A percentile compares a stretch with the other conserved stretches of the same genome.
Evolutionary conservation across 2,797 vertebrate species (phyloP).

Genomic region (Sebastes aleutianus): DNA sequence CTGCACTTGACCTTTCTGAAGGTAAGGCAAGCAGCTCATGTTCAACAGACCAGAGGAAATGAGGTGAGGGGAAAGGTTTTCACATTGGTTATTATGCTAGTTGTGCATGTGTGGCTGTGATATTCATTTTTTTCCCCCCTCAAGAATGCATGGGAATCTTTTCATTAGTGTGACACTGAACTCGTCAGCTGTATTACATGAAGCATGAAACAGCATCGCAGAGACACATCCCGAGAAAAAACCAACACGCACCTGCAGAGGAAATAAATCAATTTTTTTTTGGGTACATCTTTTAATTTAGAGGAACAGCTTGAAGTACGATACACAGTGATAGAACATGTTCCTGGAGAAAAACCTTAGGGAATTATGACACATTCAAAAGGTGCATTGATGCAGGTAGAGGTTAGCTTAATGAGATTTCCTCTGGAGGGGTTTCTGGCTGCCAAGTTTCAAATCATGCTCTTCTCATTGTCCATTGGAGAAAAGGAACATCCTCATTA

Average conservation of each 20-base stretch:
- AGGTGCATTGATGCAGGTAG: constrained; percentile 64
- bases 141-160: constrained; percentile 39
- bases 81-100: constrained; percentile 1
- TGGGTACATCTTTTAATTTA: constrained; percentile 46
- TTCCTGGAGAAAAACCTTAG: constrained; percentile 37
- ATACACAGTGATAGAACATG: constrained; percentile 31
- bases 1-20: constrained; percentile 81
- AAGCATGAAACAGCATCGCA: constrained; percentile 41
- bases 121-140: neutral
- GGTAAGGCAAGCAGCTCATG: constrained; percentile 71
- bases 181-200: constrained; percentile 47
- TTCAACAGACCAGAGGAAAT: constrained; percentile 73
- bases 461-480: constrained; percentile 59
- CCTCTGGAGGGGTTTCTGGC: constrained; percentile 63
- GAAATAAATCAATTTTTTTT: constrained; percentile 30
- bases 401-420: constrained; percentile 79
- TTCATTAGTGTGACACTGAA: constrained; percentile 60
- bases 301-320: constrained; percentile 47
- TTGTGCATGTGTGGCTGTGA: constrained; percentile 6
- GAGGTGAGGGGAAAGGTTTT: constrained; percentile 63
- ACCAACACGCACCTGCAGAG: constrained; percentile 1
- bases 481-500: constrained; percentile 73
- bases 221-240: constrained; percentile 23
- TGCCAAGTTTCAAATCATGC: constrained; percentile 74
- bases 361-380: constrained; percentile 61